Conservation (phyloP, 1,140 invertebrate genomes). For the Drosophila bocqueti region DNA sequence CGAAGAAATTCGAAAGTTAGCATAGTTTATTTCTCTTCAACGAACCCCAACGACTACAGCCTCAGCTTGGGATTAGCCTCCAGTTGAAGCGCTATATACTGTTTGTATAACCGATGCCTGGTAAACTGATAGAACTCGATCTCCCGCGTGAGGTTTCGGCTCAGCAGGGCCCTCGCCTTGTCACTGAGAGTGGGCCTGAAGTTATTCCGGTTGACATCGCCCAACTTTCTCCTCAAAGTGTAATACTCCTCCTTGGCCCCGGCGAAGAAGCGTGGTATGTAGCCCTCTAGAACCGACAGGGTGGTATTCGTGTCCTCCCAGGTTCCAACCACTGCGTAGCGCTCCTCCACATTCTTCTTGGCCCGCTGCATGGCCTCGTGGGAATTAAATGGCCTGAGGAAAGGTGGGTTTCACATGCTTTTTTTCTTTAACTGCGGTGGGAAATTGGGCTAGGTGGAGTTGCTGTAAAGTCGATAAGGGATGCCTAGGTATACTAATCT, state of each 20-base stretch:
- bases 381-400: slow-evolving; percentile 92
- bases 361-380: slow-evolving; percentile 92
- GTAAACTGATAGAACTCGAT: slow-evolving; percentile 97
- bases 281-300: slow-evolving; percentile 92
- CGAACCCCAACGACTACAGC: slow-evolving; percentile 20
- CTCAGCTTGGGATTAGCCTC: slow-evolving; percentile 64
- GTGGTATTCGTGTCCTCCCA: slow-evolving; percentile 94
- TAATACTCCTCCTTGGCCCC: slow-evolving; percentile 87
- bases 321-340: slow-evolving; percentile 95
- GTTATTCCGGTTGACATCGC: slow-evolving; percentile 92
- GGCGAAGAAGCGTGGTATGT: slow-evolving; percentile 92
- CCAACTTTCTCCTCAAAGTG: slow-evolving; percentile 88
- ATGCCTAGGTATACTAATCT: no score
- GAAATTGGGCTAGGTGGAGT: background rate
- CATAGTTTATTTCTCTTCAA: slow-evolving; percentile 50
- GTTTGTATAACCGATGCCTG: slow-evolving; percentile 92
- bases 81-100: slow-evolving; percentile 88
- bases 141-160: slow-evolving; percentile 93
- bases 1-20: slow-evolving; percentile 55
- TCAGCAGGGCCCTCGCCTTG: slow-evolving; percentile 92
- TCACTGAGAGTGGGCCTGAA: slow-evolving; percentile 90
- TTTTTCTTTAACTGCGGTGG: background rate
- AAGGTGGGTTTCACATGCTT: background rate
- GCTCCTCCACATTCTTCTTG: slow-evolving; percentile 92
- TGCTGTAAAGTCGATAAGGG: background rate